Conservation (phyloP, 2,113 vertebrate species). For the Melanerpes aurifrons region DNA sequence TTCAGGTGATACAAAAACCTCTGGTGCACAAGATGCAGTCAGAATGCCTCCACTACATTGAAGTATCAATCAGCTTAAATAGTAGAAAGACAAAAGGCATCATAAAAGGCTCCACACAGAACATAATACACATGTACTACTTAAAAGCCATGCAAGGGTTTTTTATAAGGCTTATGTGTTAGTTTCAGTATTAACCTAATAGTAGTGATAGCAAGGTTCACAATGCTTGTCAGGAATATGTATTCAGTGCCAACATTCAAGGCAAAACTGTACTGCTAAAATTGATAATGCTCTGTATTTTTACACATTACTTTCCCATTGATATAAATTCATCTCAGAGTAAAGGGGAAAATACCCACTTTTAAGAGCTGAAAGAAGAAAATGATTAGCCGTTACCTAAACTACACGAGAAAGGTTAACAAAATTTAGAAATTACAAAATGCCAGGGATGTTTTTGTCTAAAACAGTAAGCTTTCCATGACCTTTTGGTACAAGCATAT, state of each 20-base stretch:
- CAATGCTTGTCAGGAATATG: not conserved
- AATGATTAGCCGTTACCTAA: slow-evolving; percentile 51
- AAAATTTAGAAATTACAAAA: not conserved
- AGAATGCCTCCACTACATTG: not conserved
- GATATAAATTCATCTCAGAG: slow-evolving; percentile 27
- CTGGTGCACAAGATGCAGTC: not conserved
- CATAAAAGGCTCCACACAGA: not conserved
- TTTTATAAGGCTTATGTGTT: not conserved
- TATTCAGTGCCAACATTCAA: not conserved
- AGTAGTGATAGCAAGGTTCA: not conserved
- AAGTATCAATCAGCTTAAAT: not conserved
- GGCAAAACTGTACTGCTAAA: not conserved
- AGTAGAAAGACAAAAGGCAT: not conserved
- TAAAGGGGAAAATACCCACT: not conserved
- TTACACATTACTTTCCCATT: slow-evolving; percentile 7
- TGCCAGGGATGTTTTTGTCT: not conserved
- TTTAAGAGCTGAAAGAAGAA: not conserved
- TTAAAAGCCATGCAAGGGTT: not conserved
- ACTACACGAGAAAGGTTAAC: not conserved
- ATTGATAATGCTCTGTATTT: not conserved
- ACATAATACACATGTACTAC: not conserved
- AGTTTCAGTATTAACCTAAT: not conserved
- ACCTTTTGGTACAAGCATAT: slow-evolving; percentile 8
- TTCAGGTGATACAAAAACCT: not conserved
- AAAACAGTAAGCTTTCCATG: slow-evolving; percentile 35